Evolutionary conservation across 1,140 invertebrate genomes (phyloP), one percentile per base, ranked within the genome.

Genomic region (Drosophila parabipectinata): DNA sequence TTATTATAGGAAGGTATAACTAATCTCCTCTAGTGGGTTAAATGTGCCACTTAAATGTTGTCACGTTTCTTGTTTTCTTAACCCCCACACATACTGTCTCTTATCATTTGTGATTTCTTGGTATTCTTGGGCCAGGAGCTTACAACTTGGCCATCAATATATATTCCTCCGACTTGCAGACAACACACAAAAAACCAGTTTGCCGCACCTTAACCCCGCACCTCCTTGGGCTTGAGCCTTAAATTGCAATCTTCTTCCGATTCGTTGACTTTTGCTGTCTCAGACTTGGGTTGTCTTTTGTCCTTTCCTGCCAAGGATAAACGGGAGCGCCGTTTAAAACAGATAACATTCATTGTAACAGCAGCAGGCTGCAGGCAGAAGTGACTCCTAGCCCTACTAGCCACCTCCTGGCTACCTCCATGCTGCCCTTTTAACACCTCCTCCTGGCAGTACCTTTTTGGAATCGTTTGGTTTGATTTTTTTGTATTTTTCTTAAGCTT

Each of bases 171-270:
- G 24, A 15, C 26, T 58, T 57, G 54, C 62, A 79, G 51, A 74
- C 71, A 79, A 74, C 71, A 79, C 47, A 77, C 32, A 56, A 77
- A 73, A 74, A 80, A 81, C 77, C 73, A 55, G 78, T 80, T 80
- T 66, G 79, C 78, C 59, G 78, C 79, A 81, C 67, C 73, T 76
- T 52, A 74, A 61, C 48, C 54, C 44, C 1, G 54, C 7, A 14
- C n/a, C 15, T 32, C 28, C 24, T 44, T 21, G 66, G 66, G 50
- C 52, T 15, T 18, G 8, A 54, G 50, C 82, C 66, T 82, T 79
- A 87, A 85, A 85, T 82, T 85, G 82, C 82, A 85, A 85, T 85
- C 82, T 85, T 82, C 82, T 85, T 85, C 82, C 82, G 78, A 87
- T 85, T 82, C 60, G 82, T 78, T 85, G 82, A 85, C 82, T 85